These are phyloP conservation scores for Hemaris fuciformis DNA, from an alignment of 2,888 invertebrate genomes.

Conservation along the genomic window DNA sequence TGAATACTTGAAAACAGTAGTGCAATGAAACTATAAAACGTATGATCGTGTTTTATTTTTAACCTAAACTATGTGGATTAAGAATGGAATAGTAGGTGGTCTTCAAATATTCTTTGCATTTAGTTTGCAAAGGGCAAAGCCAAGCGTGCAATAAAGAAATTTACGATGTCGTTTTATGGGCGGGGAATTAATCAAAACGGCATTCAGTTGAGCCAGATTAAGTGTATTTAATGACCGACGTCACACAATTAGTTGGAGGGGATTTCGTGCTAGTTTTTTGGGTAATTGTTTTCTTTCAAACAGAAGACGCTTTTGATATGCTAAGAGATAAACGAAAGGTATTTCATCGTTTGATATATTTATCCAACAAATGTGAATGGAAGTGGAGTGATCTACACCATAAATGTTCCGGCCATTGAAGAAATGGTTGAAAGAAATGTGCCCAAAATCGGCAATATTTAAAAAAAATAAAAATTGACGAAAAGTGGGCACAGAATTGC, in stretches of 20 bases:
- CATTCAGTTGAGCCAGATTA: slow-evolving; percentile 2
- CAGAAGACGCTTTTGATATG: too few relatives aligned
- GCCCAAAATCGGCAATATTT: too few relatives aligned
- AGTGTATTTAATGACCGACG: slow-evolving; percentile 12
- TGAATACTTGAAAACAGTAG: neutral
- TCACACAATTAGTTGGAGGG: neutral
- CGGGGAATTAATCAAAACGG: slow-evolving; percentile 20
- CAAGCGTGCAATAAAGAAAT: slow-evolving; percentile 15
- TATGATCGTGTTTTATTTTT: neutral
- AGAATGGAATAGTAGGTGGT: neutral
- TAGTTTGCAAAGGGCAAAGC: slow-evolving; percentile 6
- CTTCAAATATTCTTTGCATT: slow-evolving; percentile 1
- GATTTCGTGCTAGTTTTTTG: neutral
- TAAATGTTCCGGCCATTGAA: too few relatives aligned
- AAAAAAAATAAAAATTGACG: too few relatives aligned
- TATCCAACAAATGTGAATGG: too few relatives aligned
- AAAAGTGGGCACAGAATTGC: too few relatives aligned
- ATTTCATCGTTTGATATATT: too few relatives aligned
- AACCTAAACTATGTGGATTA: neutral
- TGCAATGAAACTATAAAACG: neutral
- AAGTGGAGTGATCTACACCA: too few relatives aligned
- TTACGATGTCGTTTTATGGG: slow-evolving; percentile 22
- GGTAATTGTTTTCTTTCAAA: neutral
- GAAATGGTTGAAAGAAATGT: too few relatives aligned
- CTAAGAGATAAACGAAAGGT: too few relatives aligned